Base-by-base conservation (phyloP, 2,888 invertebrate genomes). In the Phyllotreta cruciferae region DNA sequence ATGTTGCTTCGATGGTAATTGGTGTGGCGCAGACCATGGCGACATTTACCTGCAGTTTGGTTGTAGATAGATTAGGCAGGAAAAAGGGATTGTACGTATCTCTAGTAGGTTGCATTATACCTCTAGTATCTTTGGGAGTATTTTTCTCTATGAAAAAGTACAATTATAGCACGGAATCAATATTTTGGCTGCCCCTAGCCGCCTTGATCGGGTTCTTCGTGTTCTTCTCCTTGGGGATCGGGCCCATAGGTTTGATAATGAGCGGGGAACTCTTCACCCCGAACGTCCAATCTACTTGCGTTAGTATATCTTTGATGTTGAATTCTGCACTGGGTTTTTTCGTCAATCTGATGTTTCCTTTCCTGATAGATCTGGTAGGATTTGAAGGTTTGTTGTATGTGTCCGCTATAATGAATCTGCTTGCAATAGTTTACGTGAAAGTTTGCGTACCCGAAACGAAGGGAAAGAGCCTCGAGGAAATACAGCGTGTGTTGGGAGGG, bases 391-490 rank as follows among this genome's bases (percentile, higher is more conserved):
- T 47, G 13, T 47, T 47, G 7, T 47, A 7, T 14, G 1, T 47
- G 1, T 47, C 8, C 24, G 47, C 24, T 6, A 6, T 11, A 14
- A 6, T 47, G 6, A 8, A 14, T n/a, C 1, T 14, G 14, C 6
- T 47, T 1, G 6, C 47, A 10, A 14, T n/a, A 6, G n/a, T 47
- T 7, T 47, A 34, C 34, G 13, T 47, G 6, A 13, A 14, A 14
- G 7, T 47, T 3, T 13, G 14, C 34, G 47, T 47, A 13, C 47
- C 47, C 4, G 47, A 47, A 14, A 47, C 47, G 6, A 47, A 47
- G 13, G 47, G 47, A 24, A 47, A 14, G 34, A 47, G 47, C 24
- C 11, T 47, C n/a, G n/a, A 14, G 9, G 47, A 47, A 47, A 47
- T 47, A 47, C 47, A 47, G 34, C 14, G 7, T 1, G 2, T 44